Percentiles rank a stretch among this genome's conserved stretches.
These are phyloP conservation scores for Meiosimyza decipiens DNA, from an alignment of 2,888 invertebrate species.

Conservation along the genomic window DNA sequence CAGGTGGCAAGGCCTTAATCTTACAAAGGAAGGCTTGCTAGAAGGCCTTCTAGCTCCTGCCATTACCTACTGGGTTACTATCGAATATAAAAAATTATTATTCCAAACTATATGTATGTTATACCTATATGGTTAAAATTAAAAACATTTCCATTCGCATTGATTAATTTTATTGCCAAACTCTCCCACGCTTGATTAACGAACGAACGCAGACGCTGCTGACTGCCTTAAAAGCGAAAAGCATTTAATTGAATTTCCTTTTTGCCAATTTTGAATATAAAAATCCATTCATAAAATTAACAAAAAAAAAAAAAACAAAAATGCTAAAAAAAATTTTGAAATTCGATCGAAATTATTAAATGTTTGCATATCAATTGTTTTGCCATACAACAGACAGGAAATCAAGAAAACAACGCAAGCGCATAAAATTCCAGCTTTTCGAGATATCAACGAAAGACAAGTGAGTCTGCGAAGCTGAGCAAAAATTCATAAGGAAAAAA, in stretches of 20 bases:
- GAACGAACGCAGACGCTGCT: too few relatives aligned
- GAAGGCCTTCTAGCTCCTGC: too few relatives aligned
- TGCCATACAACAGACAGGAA: constrained; percentile 38
- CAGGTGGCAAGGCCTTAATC: too few relatives aligned
- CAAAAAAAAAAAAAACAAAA: background rate
- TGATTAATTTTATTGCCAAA: constrained; percentile 13
- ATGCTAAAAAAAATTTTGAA: constrained; percentile 35
- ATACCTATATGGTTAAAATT: background rate
- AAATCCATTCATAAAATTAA: constrained; percentile 26
- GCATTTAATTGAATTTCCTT: constrained; percentile 41
- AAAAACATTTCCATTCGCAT: background rate
- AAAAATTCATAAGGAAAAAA: constrained; percentile 12
- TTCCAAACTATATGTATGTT: background rate
- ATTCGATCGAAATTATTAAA: constrained; percentile 43
- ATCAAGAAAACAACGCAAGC: constrained; percentile 26
- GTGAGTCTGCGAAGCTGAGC: constrained; percentile 18
- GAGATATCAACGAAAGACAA: constrained; percentile 12
- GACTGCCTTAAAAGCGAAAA: background rate
- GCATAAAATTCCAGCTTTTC: background rate
- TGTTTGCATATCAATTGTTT: constrained; percentile 42
- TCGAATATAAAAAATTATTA: too few relatives aligned
- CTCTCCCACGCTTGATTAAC: constrained; percentile 37
- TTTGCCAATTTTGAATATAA: constrained; percentile 16
- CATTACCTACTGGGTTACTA: too few relatives aligned
- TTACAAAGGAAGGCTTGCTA: too few relatives aligned